Base-by-base conservation (phyloP, 2,797 vertebrate genomes). In the Girardinus metallicus region DNA sequence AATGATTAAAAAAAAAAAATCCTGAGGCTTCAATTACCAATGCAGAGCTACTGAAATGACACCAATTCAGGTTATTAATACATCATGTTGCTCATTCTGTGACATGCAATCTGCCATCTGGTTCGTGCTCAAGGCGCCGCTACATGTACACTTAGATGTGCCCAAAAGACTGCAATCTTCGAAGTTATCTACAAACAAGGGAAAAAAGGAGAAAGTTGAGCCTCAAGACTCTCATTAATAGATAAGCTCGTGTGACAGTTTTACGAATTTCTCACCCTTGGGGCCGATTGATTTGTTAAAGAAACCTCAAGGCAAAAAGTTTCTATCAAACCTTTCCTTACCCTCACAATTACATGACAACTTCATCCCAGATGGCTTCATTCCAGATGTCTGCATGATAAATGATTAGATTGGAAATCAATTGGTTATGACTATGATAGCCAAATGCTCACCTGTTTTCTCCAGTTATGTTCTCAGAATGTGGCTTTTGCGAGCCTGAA, bases 1-100 rank as follows among this genome's bases (percentile, higher is more conserved):
- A 41, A 44, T 44, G 23, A 43, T 70, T n/a, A 6, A 26, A 12
- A 70, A 44, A 70, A 68, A 8, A 16, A 29, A 74, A 29, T 55
- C 75, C 43, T 51, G 16, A 39, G 57, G 16, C 36, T 29, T 46
- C 71, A 70, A 3, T 46, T 36, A 83, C 79, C 44, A 66, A 16
- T 73, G 18, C 86, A 70, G 51, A 81, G 44, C 57, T 23, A 36
- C 26, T 51, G 64, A 78, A 80, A 82, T 75, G 16, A 80, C 41
- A 15, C 68, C 43, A 62, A 60, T 6, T 31, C 39, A 71, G 79
- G 73, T 86, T 85, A 86, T 23, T 43, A 75, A 80, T 80, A 87
- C 66, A 87, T 83, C 80, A 77, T 88, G 57, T 15, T 7, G 34
- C 51, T 74, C 26, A 23, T 84, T 79, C 44, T 29, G 9, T 64